Conservation (phyloP, 1,140 invertebrate genomes). For the Listronotus oregonensis region DNA sequence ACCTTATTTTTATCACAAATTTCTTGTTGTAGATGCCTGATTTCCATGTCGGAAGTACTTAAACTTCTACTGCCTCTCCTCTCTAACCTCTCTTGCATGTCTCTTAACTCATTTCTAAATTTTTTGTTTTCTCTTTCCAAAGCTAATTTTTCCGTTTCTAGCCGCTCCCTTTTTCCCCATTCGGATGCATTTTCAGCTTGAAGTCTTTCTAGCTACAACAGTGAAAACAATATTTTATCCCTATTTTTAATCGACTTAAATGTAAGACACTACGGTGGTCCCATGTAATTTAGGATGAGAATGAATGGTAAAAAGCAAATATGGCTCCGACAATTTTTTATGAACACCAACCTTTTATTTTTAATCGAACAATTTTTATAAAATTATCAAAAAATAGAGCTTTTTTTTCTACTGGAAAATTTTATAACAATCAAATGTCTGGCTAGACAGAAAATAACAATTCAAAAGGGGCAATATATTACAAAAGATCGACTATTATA, state of each 20-base stretch:
- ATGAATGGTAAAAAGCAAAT: neutral
- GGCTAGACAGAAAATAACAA: too few relatives aligned
- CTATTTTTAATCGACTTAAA: neutral
- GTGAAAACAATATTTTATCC: slow-evolving; percentile 11
- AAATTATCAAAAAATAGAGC: too few relatives aligned
- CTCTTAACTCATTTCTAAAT: slow-evolving; percentile 78
- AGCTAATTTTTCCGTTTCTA: slow-evolving; percentile 87
- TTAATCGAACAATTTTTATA: too few relatives aligned
- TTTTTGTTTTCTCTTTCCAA: slow-evolving; percentile 91
- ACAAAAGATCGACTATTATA: too few relatives aligned
- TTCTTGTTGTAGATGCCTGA: slow-evolving; percentile 74
- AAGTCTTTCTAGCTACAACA: slow-evolving; percentile 72
- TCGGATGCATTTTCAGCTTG: slow-evolving; percentile 92
- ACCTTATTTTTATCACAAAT: slow-evolving; percentile 76
- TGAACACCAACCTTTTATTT: too few relatives aligned
- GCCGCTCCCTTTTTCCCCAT: slow-evolving; percentile 87
- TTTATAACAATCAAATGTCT: too few relatives aligned
- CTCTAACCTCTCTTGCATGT: slow-evolving; percentile 77
- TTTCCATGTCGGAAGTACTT: slow-evolving; percentile 69
- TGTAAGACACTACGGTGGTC: neutral
- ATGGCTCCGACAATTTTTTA: neutral
- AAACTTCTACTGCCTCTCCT: slow-evolving; percentile 65
- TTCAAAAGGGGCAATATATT: too few relatives aligned
- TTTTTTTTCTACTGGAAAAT: too few relatives aligned
- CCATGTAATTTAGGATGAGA: neutral